Evolutionary conservation across 1,140 invertebrate genomes (phyloP), one percentile per base, ranked within the genome.

Genomic region (Drosophila novamexicana): DNA sequence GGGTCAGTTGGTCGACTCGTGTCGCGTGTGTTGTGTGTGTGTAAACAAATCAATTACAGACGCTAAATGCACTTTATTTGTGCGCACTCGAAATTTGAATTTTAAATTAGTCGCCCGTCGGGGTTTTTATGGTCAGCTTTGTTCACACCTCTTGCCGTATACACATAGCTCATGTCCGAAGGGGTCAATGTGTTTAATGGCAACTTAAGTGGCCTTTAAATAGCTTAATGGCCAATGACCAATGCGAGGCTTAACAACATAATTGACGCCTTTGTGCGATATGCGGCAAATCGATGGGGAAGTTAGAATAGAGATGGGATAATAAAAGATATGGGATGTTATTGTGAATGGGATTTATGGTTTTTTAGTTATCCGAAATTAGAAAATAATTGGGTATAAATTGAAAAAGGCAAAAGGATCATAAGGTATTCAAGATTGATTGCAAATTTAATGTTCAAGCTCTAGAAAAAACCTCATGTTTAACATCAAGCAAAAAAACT

Each of bases 1-100:
- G 57, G 80, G 76, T 50, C 76, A 83, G 40, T 67, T 32, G 45
- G 69, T 61, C 64, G 56, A 71, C 37, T 58, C 40, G 37, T 42
- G 65, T 54, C 62, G 77, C 78, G 78, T 85, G 81, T 45, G 65
- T 54, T 58, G 77, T 73, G 78, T 85, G 81, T 72, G 63, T 72
- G 73, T 69, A 89, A 88, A 88, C 83, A 89, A 89, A 83, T 88
- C 83, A 83, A 88, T 83, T 89, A 89, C 74, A 65, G 69, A 50
- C 84, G 73, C 79, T 77, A 88, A 86, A 88, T 82, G 76, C 78
- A 78, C 66, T 81, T 85, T 37, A 85, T 63, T 57, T 78, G 39
- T 65, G 57, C 59, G 66, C 72, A 66, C 53, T 77, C 68, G 52
- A 64, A 76, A 89, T 88, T 88, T 89, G 84, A 74, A 88, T 88